phyloP scores from a whole-genome alignment of 2,888 invertebrate species.

The Brachynemurus nebulosus region DNA sequence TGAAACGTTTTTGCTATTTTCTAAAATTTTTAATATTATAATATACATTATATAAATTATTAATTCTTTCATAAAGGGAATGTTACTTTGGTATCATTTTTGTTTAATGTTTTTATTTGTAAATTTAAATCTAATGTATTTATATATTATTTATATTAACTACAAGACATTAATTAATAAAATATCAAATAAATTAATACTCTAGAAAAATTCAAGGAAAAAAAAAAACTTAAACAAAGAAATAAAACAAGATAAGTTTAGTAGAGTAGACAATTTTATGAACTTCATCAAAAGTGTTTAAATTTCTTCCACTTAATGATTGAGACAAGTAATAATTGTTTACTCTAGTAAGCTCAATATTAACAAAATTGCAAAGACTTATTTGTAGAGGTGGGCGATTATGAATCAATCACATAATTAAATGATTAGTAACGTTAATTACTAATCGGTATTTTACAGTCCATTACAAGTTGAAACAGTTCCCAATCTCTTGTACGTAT shows the following conservation, averaged over 20 bases:
- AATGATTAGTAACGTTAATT: too few species aligned
- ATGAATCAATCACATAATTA: too few species aligned
- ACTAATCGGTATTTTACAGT: too few species aligned
- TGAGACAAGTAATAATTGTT: too few species aligned
- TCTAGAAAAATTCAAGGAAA: background rate
- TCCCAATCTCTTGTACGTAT: too few species aligned
- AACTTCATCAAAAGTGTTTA: too few species aligned
- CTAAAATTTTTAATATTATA: slow-evolving; percentile 42
- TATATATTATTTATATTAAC: background rate
- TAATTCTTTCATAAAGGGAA: slow-evolving; percentile 39
- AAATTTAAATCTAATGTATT: slow-evolving; percentile 10
- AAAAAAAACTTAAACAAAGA: background rate
- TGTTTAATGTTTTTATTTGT: slow-evolving; percentile 27
- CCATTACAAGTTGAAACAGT: too few species aligned
- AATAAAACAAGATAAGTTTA: slow-evolving; percentile 8
- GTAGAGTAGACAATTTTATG: too few species aligned
- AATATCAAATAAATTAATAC: background rate
- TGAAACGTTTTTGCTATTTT: background rate
- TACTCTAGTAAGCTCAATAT: too few species aligned
- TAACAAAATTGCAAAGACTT: too few species aligned
- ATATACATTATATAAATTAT: slow-evolving; percentile 36
- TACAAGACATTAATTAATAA: background rate
- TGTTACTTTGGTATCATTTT: slow-evolving; percentile 57
- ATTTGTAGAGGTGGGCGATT: too few species aligned
- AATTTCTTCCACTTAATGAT: too few species aligned